A percentile compares a stretch with the other conserved stretches of the same genome.
Evolutionary conservation across 2,113 vertebrate species (phyloP).

Genomic region (Ailurus styani): DNA sequence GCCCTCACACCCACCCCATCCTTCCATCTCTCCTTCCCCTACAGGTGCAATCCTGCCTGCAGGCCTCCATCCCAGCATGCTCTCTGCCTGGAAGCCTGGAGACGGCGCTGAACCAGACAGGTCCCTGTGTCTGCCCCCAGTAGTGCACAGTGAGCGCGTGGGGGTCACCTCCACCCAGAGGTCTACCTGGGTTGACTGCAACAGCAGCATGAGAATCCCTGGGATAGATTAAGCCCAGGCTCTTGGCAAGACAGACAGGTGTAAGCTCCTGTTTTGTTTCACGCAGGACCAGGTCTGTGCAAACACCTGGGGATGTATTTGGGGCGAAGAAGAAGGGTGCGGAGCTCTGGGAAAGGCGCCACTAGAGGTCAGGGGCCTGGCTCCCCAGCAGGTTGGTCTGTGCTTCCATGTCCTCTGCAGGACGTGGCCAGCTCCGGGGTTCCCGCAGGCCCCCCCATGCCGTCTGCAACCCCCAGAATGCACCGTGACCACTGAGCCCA

Average conservation of each 20-base stretch:
- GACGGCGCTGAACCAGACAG: background rate
- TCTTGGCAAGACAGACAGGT: background rate
- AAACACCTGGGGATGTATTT: background rate
- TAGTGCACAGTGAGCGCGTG: background rate
- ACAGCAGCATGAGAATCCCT: background rate
- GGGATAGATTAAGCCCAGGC: background rate
- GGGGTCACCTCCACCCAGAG: background rate
- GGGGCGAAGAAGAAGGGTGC: background rate
- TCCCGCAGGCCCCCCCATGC: fast-evolving
- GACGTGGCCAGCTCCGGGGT: fast-evolving
- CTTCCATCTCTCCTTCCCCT: background rate
- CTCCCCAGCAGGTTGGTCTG: background rate
- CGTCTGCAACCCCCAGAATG: no score
- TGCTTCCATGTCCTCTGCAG: background rate
- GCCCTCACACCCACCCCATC: background rate
- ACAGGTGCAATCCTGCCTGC: background rate
- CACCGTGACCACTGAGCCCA: background rate
- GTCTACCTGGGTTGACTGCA: background rate
- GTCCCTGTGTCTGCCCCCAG: background rate
- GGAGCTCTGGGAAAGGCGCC: background rate
- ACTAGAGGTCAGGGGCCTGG: background rate
- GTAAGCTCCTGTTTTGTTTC: background rate
- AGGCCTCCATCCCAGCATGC: background rate
- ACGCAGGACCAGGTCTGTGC: background rate
- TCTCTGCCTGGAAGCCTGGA: background rate